Percentiles rank a stretch among this genome's conserved stretches.
Evolutionary conservation across 2,113 vertebrate species (phyloP).

Genomic region (Anolis sagrei): DNA sequence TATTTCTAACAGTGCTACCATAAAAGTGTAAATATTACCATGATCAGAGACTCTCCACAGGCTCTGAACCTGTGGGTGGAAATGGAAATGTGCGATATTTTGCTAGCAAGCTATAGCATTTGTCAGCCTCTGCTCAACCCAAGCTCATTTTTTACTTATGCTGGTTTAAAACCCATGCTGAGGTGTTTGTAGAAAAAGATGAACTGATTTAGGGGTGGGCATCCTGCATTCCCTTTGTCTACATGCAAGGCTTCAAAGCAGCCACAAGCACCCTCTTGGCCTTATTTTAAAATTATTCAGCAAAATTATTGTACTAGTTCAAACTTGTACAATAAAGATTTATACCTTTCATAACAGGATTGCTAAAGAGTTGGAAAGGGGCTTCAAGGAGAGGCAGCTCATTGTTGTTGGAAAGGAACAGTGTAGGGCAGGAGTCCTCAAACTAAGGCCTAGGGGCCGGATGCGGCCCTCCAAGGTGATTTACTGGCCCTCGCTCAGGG

Average conservation of each 20-base stretch:
- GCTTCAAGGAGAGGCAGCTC: too few relatives aligned
- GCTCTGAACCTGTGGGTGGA: constrained; percentile 43
- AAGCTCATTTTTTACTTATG: constrained; percentile 27
- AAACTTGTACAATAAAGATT: not conserved
- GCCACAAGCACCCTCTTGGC: not conserved
- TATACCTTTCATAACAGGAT: not conserved
- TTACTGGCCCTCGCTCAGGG: too few relatives aligned
- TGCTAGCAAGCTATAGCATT: constrained; percentile 35
- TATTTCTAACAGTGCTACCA: not conserved
- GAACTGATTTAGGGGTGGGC: not conserved
- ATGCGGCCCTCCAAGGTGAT: too few relatives aligned
- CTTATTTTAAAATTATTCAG: not conserved
- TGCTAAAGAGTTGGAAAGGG: not conserved
- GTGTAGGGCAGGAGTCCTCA: too few relatives aligned
- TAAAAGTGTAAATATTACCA: not conserved
- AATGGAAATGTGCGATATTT: constrained; percentile 60
- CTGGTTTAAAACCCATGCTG: constrained; percentile 31
- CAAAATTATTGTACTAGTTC: too few relatives aligned
- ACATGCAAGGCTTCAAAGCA: not conserved
- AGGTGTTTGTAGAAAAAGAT: not conserved
- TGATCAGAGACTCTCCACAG: not conserved
- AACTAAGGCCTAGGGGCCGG: too few relatives aligned
- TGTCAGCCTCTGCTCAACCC: constrained; percentile 31
- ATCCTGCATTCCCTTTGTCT: not conserved
- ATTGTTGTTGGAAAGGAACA: too few relatives aligned